phyloP scores from a whole-genome alignment of 1,140 invertebrate species.

The Diuraphis noxia region DNA sequence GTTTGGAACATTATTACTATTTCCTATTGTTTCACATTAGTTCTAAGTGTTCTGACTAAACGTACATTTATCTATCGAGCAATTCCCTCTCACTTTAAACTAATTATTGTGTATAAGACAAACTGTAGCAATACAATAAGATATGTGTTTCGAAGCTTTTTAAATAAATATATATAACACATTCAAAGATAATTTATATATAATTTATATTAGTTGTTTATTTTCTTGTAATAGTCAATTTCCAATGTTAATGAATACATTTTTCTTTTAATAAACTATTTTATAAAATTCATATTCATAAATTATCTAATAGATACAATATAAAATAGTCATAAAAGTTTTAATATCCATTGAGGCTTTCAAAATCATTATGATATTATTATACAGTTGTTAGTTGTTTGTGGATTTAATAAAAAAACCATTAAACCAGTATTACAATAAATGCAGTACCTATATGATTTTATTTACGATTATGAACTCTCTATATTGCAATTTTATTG shows the following conservation, averaged over 20 bases:
- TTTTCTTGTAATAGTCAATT: background rate
- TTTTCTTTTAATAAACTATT: background rate
- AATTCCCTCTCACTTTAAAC: background rate
- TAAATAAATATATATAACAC: background rate
- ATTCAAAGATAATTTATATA: background rate
- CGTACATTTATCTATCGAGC: background rate
- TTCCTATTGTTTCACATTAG: slow-evolving; percentile 4
- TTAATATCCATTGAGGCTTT: background rate
- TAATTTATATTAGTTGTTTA: background rate
- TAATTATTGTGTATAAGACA: background rate
- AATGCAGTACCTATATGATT: background rate
- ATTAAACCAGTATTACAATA: background rate
- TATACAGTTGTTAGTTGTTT: background rate
- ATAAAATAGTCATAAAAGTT: background rate
- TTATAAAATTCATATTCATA: too few species aligned
- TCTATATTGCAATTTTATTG: background rate
- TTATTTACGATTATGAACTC: too few species aligned
- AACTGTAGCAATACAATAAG: background rate
- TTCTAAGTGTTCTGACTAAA: background rate
- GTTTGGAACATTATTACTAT: background rate
- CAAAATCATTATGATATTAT: too few species aligned
- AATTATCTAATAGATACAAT: background rate
- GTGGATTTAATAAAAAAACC: background rate
- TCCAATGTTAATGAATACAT: background rate
- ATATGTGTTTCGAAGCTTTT: background rate